phyloP scores from a whole-genome alignment of 2,888 invertebrate species.

The Spisula subtruncata region DNA sequence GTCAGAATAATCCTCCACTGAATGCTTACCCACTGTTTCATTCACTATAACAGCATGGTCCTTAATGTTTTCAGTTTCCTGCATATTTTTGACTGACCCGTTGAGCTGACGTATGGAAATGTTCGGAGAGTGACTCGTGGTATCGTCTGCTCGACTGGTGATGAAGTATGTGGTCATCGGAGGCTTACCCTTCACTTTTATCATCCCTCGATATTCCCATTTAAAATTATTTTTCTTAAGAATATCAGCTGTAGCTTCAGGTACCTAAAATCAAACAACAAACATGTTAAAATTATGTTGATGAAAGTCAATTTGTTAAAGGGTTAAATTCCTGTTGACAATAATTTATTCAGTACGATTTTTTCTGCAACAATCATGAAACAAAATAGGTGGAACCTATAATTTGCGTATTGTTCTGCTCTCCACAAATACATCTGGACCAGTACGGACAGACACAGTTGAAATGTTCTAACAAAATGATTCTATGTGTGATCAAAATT shows the following conservation, averaged over 20 bases:
- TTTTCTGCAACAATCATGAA: too few species aligned
- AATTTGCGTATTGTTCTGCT: too few species aligned
- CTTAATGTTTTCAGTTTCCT: not conserved
- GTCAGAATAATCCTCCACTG: not conserved
- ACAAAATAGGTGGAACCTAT: too few species aligned
- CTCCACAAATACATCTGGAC: too few species aligned
- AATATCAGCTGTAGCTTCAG: slow-evolving; percentile 93
- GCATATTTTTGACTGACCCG: not conserved
- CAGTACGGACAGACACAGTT: too few species aligned
- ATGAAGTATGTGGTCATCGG: slow-evolving; percentile 93
- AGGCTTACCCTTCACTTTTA: slow-evolving; percentile 98
- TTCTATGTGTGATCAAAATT: too few species aligned
- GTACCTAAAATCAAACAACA: slow-evolving; percentile 90
- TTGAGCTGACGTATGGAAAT: not conserved
- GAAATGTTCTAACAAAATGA: too few species aligned
- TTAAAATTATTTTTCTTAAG: slow-evolving; percentile 94
- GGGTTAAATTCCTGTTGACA: too few species aligned
- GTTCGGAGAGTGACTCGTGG: not conserved
- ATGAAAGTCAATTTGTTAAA: too few species aligned
- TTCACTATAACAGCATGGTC: not conserved
- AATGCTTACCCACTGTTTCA: not conserved
- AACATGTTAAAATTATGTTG: too few species aligned
- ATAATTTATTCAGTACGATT: too few species aligned
- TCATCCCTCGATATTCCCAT: slow-evolving; percentile 96
- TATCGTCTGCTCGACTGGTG: slow-evolving; percentile 27